Evolutionary conservation across 2,888 invertebrate species (phyloP), one percentile per base, ranked within the genome.

Genomic region (Parnassius smintheus): DNA sequence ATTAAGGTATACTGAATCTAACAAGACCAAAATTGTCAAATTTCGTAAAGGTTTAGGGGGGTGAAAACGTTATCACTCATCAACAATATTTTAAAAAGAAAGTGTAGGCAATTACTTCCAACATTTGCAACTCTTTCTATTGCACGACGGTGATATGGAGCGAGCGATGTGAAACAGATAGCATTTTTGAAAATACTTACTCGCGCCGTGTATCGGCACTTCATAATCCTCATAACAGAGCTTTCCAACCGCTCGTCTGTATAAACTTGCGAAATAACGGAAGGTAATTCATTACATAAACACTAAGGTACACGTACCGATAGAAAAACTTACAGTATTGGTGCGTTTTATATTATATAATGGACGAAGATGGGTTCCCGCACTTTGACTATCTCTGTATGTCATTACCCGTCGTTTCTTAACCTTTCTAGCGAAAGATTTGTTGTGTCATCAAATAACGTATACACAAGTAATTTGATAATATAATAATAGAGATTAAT

Each of bases 211-310:
- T 18, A 18, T 18, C 18, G 18, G 18, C 18, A 18, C 18, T 18
- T 18, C 18, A 18, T 1, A 18, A 18, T 18, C 18, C 18, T 18
- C 18, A 18, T 52, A 57, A 61, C 44, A 2, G 59, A 52, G 53
- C 65, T 48, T 56, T 56, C 41, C 9, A 61, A 62, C 52, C 64
- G 70, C 66, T 56, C 66, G 72, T 72, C 60, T 70, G 18, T 59
- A 2, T 44, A 45, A 52, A 56, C 57, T 35, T 59, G 22, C 42
- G 35, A 9, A 12, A 41, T 42, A 50, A 68, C 65, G 65, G 67
- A 54, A 58, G 64, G 65, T 42, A 41, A 64, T 72, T 71, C 65
- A 65, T 75, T 74, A 73, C 58, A 35, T 60, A 62, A 68, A 68
- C 68, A 18, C 13, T 1, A 35, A n/a, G 35, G 48, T 45, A 55